Conservation (phyloP, 2,888 invertebrate genomes). For the Macaria notata region DNA sequence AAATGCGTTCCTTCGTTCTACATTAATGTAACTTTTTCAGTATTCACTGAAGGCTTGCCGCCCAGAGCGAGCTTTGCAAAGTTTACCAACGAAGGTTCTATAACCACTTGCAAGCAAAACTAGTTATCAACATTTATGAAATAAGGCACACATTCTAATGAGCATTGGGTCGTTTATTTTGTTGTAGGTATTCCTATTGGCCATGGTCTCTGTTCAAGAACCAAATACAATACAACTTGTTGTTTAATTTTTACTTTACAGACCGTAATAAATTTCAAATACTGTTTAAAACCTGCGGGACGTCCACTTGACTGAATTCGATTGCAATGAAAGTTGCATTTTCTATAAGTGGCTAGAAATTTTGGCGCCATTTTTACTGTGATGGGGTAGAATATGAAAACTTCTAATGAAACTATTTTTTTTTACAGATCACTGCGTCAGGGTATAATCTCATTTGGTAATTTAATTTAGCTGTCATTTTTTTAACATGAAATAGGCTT, state of each 20-base stretch:
- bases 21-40: constrained; percentile 75
- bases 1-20: constrained; percentile 63
- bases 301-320: constrained; percentile 51
- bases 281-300: constrained; percentile 45
- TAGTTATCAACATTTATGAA: constrained; percentile 17
- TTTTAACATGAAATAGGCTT: too few relatives aligned
- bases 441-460: too few relatives aligned
- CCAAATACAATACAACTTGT: constrained; percentile 60
- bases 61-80: constrained; percentile 56
- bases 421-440: too few relatives aligned
- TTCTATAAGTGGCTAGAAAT: constrained; percentile 3
- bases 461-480: too few relatives aligned
- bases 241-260: constrained; percentile 52
- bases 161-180: constrained; percentile 30
- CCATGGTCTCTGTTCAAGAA: constrained; percentile 56
- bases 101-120: constrained; percentile 16
- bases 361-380: constrained; percentile 19
- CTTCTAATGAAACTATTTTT: too few relatives aligned
- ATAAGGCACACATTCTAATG: constrained; percentile 21
- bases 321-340: constrained; percentile 43
- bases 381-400: too few relatives aligned
- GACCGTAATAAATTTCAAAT: constrained; percentile 71
- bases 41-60: constrained; percentile 65
- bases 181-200: constrained; percentile 66
- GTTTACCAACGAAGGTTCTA: constrained; percentile 22